phyloP scores from a whole-genome alignment of 92 coral and sea anemone species.

The Porites divaricata region DNA sequence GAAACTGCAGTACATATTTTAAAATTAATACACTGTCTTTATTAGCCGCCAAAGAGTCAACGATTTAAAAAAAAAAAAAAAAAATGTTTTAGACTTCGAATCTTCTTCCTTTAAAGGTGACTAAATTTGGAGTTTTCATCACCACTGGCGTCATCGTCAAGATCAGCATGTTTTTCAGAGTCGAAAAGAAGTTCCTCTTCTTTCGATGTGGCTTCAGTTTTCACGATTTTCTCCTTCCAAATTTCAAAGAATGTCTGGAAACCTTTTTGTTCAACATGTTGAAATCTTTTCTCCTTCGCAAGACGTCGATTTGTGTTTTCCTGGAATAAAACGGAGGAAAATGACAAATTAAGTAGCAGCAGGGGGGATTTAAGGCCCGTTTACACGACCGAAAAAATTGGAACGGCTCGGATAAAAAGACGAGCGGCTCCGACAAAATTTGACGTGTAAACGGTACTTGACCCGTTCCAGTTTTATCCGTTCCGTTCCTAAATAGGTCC shows the following conservation, averaged over 20 bases:
- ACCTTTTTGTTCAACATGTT: constrained; percentile 62
- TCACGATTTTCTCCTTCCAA: constrained; percentile 52
- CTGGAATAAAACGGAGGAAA: constrained; percentile 1
- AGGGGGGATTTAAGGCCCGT: too few relatives aligned
- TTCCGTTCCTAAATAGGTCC: too few relatives aligned
- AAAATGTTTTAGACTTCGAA: too few relatives aligned
- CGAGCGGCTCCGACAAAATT: too few relatives aligned
- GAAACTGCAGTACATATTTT: too few relatives aligned
- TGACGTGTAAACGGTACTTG: too few relatives aligned
- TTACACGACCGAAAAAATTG: too few relatives aligned
- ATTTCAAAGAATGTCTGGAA: constrained; percentile 67
- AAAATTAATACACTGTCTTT: too few relatives aligned
- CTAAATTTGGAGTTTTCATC: constrained; percentile 40
- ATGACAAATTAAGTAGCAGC: neutral
- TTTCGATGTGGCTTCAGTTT: neutral
- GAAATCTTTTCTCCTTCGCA: constrained; percentile 30
- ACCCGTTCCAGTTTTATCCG: too few relatives aligned
- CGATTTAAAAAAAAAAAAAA: too few relatives aligned
- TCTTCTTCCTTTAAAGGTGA: constrained; percentile 26
- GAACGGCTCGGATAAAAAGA: too few relatives aligned
- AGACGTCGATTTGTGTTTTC: constrained; percentile 5
- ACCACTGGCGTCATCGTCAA: neutral
- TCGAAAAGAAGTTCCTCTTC: neutral
- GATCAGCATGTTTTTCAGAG: neutral
- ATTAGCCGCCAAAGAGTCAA: too few relatives aligned